phyloP scores from a whole-genome alignment of 2,888 invertebrate genomes.

The Phyllotreta cruciferae region DNA sequence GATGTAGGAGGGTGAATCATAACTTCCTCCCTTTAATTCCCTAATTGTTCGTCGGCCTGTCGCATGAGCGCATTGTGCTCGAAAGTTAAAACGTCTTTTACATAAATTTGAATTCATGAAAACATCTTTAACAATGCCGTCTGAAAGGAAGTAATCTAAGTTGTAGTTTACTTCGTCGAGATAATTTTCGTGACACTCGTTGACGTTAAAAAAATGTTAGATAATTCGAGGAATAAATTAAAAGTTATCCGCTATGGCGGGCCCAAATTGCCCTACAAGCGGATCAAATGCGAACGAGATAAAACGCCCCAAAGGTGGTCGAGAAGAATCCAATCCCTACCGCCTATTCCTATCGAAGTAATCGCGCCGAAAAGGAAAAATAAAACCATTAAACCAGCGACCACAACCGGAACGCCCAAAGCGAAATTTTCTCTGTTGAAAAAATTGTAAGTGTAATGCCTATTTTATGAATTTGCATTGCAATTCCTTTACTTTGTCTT shows the following conservation, averaged over 20 bases:
- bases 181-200: too few relatives aligned
- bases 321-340: slow-evolving; percentile 35
- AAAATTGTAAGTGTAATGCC: slow-evolving; percentile 16
- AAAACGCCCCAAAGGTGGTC: slow-evolving; percentile 37
- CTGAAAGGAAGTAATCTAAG: too few relatives aligned
- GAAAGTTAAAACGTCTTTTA: too few relatives aligned
- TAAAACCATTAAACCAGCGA: slow-evolving; percentile 16
- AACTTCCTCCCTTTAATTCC: too few relatives aligned
- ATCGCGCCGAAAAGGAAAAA: slow-evolving; percentile 22
- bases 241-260: slow-evolving; percentile 24
- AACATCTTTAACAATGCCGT: too few relatives aligned
- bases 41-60: too few relatives aligned
- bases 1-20: too few relatives aligned
- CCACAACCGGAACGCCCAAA: background rate
- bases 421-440: slow-evolving; percentile 1
- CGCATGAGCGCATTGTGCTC: too few relatives aligned
- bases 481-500: background rate
- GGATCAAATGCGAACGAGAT: slow-evolving; percentile 32
- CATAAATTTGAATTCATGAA: too few relatives aligned
- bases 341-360: slow-evolving; percentile 36
- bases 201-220: slow-evolving; percentile 17
- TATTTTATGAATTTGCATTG: background rate
- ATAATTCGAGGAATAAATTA: slow-evolving; percentile 27
- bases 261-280: slow-evolving; percentile 18
- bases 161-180: too few relatives aligned